Percentiles rank a stretch among this genome's conserved stretches.
Conservation (phyloP, 1,140 invertebrate genomes). For the Callitettix versicolor region DNA sequence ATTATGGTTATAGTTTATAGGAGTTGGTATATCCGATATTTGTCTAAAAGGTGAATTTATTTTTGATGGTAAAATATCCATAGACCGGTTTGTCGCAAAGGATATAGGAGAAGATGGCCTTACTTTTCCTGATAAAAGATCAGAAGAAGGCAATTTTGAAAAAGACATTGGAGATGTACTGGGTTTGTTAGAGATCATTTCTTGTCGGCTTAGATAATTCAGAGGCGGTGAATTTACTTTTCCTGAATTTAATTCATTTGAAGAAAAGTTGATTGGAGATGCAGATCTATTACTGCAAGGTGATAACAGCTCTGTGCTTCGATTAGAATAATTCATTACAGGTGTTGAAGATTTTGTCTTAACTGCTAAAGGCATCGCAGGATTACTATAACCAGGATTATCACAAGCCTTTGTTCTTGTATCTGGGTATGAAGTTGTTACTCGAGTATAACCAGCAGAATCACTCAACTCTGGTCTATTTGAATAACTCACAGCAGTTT, state of each 20-base stretch:
- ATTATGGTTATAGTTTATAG: constrained; percentile 14
- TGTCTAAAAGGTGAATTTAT: constrained; percentile 19
- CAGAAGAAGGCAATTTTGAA: not conserved
- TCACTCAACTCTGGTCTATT: not conserved
- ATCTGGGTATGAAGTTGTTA: constrained; percentile 7
- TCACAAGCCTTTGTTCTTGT: constrained; percentile 10
- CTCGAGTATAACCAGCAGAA: constrained; percentile 5
- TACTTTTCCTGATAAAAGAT: not conserved
- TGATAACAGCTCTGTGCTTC: constrained; percentile 6
- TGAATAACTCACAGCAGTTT: not conserved
- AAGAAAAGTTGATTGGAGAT: constrained; percentile 15
- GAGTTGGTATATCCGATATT: constrained; percentile 16
- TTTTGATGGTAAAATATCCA: constrained; percentile 17
- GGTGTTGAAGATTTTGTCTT: not conserved
- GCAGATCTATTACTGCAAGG: not conserved
- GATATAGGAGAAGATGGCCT: constrained; percentile 7
- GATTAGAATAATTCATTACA: constrained; percentile 10
- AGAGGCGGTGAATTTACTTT: not conserved
- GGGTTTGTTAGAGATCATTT: not conserved
- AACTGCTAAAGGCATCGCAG: not conserved
- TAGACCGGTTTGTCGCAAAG: constrained; percentile 11
- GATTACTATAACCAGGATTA: not conserved
- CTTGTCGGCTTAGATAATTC: constrained; percentile 9
- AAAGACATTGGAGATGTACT: not conserved
- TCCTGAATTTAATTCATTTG: not conserved